phyloP scores from a whole-genome alignment of 2,113 vertebrate species.

The Festucalex cinctus region DNA sequence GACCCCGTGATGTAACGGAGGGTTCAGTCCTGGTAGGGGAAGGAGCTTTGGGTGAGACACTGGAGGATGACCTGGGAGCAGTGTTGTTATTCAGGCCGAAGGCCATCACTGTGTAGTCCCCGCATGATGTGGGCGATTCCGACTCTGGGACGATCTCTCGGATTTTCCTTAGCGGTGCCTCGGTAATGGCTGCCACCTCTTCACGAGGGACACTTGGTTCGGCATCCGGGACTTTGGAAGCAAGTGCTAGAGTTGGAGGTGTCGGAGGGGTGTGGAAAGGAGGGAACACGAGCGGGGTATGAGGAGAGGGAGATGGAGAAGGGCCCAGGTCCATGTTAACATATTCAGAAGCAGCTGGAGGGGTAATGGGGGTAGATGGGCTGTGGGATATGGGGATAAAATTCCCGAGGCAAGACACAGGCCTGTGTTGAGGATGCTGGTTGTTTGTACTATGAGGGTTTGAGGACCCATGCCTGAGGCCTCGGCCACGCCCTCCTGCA shows the following conservation, averaged over 20 bases:
- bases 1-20: constrained; percentile 49
- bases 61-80: constrained; percentile 41
- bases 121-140: constrained; percentile 63
- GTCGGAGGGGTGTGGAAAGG: constrained; percentile 67
- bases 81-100: constrained; percentile 63
- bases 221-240: constrained; percentile 52
- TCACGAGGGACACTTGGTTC: constrained; percentile 20
- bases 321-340: constrained; percentile 76
- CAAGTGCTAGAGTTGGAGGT: constrained; percentile 51
- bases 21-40: constrained; percentile 65
- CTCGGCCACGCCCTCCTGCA: constrained; percentile 39
- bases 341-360: constrained; percentile 67
- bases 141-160: constrained; percentile 48
- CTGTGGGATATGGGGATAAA: constrained; percentile 61
- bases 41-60: constrained; percentile 52
- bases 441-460: constrained; percentile 48
- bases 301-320: constrained; percentile 70
- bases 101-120: constrained; percentile 79
- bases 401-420: constrained; percentile 66
- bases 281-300: constrained; percentile 67
- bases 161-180: constrained; percentile 41
- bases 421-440: constrained; percentile 55
- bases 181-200: constrained; percentile 32
- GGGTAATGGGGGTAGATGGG: constrained; percentile 58
- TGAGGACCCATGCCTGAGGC: constrained; percentile 45